Evolutionary conservation across 1,140 invertebrate species (phyloP), one percentile per base, ranked within the genome.

Genomic region (Pteromalus puparum): DNA sequence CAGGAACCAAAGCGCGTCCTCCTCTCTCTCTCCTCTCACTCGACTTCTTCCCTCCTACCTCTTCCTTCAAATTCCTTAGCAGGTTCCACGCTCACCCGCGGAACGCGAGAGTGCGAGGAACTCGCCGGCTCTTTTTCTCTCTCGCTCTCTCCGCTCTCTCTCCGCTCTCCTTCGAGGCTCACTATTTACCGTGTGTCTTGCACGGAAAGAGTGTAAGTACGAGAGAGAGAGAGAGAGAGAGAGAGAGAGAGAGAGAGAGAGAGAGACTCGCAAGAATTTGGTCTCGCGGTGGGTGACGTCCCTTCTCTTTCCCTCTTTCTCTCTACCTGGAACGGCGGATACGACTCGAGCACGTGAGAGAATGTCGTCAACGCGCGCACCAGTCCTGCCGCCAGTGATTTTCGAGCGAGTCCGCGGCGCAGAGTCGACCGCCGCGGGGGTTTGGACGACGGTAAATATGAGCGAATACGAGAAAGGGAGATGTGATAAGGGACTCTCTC

Each of bases 271-370:
- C 13, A 83, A 72, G 82, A 79, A 83, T 78, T 83, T 46, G 76
- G 83, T 30, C 77, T 84, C 83, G 83, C 46, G 76, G 77, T 85
- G 82, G 80, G 68, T 75, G 65, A 81, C 15, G 78, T 68, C 70
- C 53, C 82, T 77, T 81, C 81, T 83, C 65, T 73, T 75, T 80
- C 79, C 84, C 86, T 87, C 88, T 82, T 75, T 81, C 88, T 82
- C 73, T 81, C 86, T 90, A 89, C 86, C 85, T 87, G 87, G 88
- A 88, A 90, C 88, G 86, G 87, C 85, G 82, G 86, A 87, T 85
- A 87, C 86, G 88, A 90, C 89, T 88, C 88, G 87, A 87, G 86
- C 87, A 92, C 92, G 92, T 92, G 92, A 92, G 90, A 89, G 91
- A 93, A 93, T 92, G 92, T 90, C 89, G 89, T 88, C 89, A 89